Base-by-base conservation (phyloP, 2,113 vertebrate species). In the Petrocephalus microphthalmus region DNA sequence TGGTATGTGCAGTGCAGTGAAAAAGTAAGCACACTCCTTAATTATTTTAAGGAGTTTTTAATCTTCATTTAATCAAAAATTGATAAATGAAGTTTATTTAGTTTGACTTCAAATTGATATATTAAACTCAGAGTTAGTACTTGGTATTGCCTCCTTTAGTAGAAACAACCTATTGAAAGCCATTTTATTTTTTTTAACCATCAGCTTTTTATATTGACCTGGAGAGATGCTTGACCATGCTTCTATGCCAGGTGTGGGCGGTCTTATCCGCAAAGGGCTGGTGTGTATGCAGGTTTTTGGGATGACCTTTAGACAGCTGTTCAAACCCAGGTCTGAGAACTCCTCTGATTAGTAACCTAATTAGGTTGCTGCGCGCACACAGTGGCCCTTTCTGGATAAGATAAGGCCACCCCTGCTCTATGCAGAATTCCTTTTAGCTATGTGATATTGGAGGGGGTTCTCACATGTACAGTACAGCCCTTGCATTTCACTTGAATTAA, bases 61-160 rank as follows among this genome's bases (percentile, higher is more conserved):
- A 3, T 29, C 25, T 67, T 29, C n/a, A 67, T 67, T 67, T 67
- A n/a, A 67, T 3, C 60, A 29, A 8, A 8, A 10, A 11, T 64
- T 64, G n/a, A 25, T 60, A 60, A 60, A 60, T 60, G 56, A 7
- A 20, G 19, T 6, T n/a, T 6, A 60, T 60, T 22, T 25, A 10
- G 25, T 67, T 67, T 67, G n/a, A 11, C 10, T 25, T 29, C n/a
- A 86, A 33, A 52, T 25, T 85, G 29, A 47, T 88, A 57, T 54
- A 49, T 67, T 37, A 85, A 74, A 89, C n/a, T n/a, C 86, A 91
- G 49, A 82, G 82, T 25, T 67, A 67, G 25, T 67, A 29, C n/a
- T 29, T 67, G 8, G 60, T 67, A 13, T 67, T 67, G n/a, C 22
- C 7, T 3, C 8, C n/a, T 64, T 25, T 25, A 64, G 10, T 5